Conservation (phyloP, 2,888 invertebrate genomes). For the Drosophila koepferae region DNA sequence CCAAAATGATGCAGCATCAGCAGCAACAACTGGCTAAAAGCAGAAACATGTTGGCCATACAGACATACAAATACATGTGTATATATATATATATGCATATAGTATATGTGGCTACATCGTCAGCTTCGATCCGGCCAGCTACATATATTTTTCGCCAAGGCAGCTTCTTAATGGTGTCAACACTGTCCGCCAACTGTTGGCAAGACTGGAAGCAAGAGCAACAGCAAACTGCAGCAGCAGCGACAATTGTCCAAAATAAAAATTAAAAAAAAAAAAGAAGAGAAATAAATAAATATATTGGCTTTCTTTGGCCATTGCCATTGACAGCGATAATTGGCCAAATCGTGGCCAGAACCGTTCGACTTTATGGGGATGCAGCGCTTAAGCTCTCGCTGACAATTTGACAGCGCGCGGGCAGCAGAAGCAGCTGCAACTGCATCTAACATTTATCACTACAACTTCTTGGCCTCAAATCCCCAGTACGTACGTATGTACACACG, state of each 20-base stretch:
- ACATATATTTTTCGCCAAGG: neutral
- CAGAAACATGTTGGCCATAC: conserved; percentile 54
- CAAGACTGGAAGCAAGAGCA: conserved; percentile 15
- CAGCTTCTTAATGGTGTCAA: conserved; percentile 72
- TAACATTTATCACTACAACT: conserved; percentile 58
- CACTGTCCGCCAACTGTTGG: conserved; percentile 31
- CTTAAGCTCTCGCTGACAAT: conserved; percentile 16
- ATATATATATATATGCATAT: neutral
- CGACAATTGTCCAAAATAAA: conserved; percentile 48
- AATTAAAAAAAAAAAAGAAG: neutral
- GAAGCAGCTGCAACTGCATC: conserved; percentile 17
- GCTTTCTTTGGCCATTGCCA: conserved; percentile 74
- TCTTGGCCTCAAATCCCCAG: conserved; percentile 48
- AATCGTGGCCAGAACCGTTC: conserved; percentile 25
- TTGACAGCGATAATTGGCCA: conserved; percentile 75
- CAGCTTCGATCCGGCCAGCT: conserved; percentile 5
- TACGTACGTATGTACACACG: neutral
- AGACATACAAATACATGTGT: conserved; percentile 1
- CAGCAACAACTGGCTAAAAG: conserved; percentile 41
- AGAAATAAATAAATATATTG: conserved; percentile 49
- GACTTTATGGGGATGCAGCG: conserved; percentile 31
- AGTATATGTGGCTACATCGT: neutral
- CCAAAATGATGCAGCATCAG: conserved; percentile 39
- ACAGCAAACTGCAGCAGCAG: conserved; percentile 10
- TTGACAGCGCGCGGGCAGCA: conserved; percentile 54